phyloP scores from a whole-genome alignment of 37 sponge, comb jelly and placozoan genomes.

The Aphrocallistes beatrix region DNA sequence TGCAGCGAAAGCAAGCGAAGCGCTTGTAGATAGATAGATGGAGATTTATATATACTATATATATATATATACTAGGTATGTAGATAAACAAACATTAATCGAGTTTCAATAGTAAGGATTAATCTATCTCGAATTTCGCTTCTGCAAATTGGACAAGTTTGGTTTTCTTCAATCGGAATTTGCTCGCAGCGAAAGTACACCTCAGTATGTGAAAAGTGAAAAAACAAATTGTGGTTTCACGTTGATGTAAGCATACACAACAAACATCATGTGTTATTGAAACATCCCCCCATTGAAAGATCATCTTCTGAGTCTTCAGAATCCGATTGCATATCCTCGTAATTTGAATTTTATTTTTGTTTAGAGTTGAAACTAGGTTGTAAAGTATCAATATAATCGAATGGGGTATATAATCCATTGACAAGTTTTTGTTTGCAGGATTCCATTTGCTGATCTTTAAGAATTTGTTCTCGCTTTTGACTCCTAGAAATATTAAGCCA shows the following conservation, averaged over 20 bases:
- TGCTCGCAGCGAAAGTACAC: neutral
- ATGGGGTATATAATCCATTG: neutral
- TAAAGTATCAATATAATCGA: neutral
- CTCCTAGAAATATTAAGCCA: neutral
- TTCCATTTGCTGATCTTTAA: neutral
- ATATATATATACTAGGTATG: no score
- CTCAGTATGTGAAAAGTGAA: neutral
- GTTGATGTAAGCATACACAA: neutral
- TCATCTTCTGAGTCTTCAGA: neutral
- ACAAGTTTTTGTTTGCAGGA: neutral
- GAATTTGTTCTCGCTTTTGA: neutral
- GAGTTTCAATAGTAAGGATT: no score
- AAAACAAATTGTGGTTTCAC: neutral
- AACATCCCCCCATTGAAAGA: neutral
- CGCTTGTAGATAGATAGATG: no score
- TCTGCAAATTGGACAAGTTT: neutral
- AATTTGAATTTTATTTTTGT: neutral
- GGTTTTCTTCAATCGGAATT: conserved; percentile 18
- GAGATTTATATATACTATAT: no score
- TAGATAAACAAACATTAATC: no score
- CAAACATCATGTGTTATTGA: neutral
- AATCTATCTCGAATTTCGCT: no score
- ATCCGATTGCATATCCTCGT: neutral
- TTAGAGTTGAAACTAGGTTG: neutral
- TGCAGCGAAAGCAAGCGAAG: no score